Evolutionary conservation across 2,888 invertebrate species (phyloP).

Genomic region (Girardia tigrina): DNA sequence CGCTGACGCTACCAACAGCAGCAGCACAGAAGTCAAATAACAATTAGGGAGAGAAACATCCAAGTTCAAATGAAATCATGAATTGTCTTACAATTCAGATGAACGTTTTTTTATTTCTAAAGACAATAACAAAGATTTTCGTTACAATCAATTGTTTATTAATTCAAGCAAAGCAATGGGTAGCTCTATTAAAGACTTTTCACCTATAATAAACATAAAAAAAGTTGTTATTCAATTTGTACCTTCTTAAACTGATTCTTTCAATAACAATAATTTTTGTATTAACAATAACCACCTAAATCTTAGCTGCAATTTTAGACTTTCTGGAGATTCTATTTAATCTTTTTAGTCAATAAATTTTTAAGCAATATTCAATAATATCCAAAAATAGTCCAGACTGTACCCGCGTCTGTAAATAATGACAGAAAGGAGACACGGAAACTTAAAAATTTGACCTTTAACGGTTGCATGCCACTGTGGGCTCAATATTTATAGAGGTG

Average conservation of each 20-base stretch:
- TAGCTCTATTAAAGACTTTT: not conserved
- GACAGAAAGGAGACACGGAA: too few relatives aligned
- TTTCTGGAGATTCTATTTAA: not conserved
- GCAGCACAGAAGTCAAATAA: too few relatives aligned
- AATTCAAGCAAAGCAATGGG: not conserved
- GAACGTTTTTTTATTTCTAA: not conserved
- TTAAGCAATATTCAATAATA: slow-evolving; percentile 12
- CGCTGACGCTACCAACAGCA: too few relatives aligned
- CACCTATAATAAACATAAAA: not conserved
- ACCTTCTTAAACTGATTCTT: slow-evolving; percentile 8
- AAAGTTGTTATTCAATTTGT: not conserved
- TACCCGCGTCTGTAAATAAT: too few relatives aligned
- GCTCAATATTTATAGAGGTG: too few relatives aligned
- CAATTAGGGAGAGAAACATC: too few relatives aligned
- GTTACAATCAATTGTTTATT: not conserved
- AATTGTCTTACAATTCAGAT: not conserved
- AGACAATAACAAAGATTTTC: slow-evolving; percentile 11
- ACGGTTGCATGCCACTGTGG: too few relatives aligned
- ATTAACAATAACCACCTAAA: not conserved
- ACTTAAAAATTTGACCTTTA: too few relatives aligned
- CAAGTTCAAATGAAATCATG: too few relatives aligned
- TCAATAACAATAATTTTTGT: not conserved
- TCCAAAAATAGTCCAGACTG: not conserved
- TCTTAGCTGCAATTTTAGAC: not conserved
- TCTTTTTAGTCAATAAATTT: slow-evolving; percentile 12